Evolutionary conservation across 1,140 invertebrate genomes (phyloP).

Genomic region (Heliconius congener): DNA sequence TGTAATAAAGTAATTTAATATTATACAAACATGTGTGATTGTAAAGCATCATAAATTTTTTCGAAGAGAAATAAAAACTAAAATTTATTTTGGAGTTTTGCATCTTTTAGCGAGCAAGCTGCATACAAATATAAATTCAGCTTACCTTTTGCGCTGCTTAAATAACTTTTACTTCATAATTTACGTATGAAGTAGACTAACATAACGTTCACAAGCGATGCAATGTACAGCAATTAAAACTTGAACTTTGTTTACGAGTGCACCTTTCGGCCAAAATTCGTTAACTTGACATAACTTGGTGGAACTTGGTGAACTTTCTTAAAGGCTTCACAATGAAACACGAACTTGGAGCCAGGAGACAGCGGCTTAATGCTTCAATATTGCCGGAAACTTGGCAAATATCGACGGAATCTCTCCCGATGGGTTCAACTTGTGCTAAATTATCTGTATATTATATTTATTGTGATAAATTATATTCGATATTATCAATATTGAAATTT

Average conservation of each 20-base stretch:
- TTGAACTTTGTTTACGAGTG: conserved; percentile 61
- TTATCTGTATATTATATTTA: background rate
- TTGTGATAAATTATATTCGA: background rate
- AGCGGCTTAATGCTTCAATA: conserved; percentile 28
- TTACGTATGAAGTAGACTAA: conserved; percentile 27
- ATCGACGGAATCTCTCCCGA: conserved; percentile 10
- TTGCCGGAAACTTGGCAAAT: conserved; percentile 22
- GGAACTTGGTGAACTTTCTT: conserved; percentile 26
- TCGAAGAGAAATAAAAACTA: background rate
- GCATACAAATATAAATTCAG: conserved; percentile 3
- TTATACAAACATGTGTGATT: too few species aligned
- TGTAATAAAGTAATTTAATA: too few species aligned
- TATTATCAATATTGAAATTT: background rate
- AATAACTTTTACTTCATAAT: conserved; percentile 24
- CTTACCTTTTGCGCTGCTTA: background rate
- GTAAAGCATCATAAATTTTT: too few species aligned
- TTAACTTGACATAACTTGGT: conserved; percentile 45
- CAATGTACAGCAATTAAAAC: conserved; percentile 67
- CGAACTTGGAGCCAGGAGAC: conserved; percentile 28
- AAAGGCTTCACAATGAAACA: conserved; percentile 32
- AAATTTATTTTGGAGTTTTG: background rate
- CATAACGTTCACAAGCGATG: conserved; percentile 36
- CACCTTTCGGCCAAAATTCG: conserved; percentile 58
- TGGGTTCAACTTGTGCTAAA: background rate
- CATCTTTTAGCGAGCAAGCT: background rate